Evolutionary conservation across 2,888 invertebrate genomes (phyloP).

Genomic region (Salpingus planirostris): DNA sequence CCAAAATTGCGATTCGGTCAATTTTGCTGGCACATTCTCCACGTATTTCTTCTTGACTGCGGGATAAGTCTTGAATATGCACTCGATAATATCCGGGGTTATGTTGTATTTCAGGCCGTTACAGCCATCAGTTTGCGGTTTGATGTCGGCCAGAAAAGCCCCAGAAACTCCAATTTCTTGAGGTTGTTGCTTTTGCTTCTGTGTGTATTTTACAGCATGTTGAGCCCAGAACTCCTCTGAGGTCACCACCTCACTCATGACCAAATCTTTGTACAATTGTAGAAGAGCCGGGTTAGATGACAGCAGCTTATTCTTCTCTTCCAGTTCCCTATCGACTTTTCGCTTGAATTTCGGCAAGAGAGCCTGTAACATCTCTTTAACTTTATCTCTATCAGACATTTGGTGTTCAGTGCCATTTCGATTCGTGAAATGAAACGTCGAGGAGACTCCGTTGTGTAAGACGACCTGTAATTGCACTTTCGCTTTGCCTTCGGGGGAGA

Average conservation of each 20-base stretch:
- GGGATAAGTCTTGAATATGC: conserved; percentile 98
- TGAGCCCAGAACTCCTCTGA: conserved; percentile 98
- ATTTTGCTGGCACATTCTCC: conserved; percentile 91
- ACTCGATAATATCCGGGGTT: conserved; percentile 92
- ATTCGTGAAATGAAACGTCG: conserved; percentile 96
- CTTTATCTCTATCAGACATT: conserved; percentile 82
- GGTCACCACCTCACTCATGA: conserved; percentile 89
- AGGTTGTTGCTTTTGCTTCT: conserved; percentile 57
- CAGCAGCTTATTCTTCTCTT: conserved; percentile 58
- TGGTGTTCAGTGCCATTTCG: conserved; percentile 74
- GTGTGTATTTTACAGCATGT: conserved; percentile 69
- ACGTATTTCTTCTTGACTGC: conserved; percentile 94
- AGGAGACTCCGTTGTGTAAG: conserved; percentile 84
- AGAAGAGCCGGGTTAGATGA: conserved; percentile 84
- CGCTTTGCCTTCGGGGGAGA: conserved; percentile 92
- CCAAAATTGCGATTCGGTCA: conserved; percentile 98
- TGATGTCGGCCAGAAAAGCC: conserved; percentile 83
- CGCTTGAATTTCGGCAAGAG: conserved; percentile 88
- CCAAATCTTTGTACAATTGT: conserved; percentile 93
- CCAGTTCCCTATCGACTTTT: conserved; percentile 52
- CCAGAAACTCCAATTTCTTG: conserved; percentile 80
- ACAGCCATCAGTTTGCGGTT: conserved; percentile 93
- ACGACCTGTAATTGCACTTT: conserved; percentile 98
- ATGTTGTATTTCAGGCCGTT: conserved; percentile 96
- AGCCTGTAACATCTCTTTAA: conserved; percentile 85